These are phyloP conservation scores for Sminthurides aquaticus DNA, from an alignment of 2,888 invertebrate species.

Conservation along the genomic window DNA sequence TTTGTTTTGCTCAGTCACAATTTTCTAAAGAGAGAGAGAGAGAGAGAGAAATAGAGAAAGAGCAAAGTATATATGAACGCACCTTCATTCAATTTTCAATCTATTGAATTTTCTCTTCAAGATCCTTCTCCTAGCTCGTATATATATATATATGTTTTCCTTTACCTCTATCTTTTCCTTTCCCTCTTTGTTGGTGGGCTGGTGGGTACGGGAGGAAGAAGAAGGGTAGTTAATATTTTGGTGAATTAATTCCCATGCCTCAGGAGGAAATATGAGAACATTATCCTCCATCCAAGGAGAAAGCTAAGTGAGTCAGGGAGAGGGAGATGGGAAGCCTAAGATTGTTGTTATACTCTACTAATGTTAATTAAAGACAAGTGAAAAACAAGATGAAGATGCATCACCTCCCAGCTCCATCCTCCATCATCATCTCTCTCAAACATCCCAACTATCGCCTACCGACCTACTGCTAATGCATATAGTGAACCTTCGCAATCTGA, in stretches of 20 bases:
- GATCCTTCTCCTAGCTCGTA: background rate
- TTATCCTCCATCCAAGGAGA: constrained; percentile 30
- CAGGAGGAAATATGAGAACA: constrained; percentile 44
- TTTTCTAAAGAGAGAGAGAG: too few species aligned
- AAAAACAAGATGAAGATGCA: constrained; percentile 13
- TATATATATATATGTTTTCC: background rate
- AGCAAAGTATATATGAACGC: constrained; percentile 19
- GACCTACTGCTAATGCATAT: too few species aligned
- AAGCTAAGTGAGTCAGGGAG: background rate
- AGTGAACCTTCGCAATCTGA: too few species aligned
- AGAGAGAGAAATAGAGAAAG: too few species aligned
- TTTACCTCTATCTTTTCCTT: constrained; percentile 12
- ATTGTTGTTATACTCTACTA: constrained; percentile 25
- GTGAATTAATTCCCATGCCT: constrained; percentile 45
- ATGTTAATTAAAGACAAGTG: constrained; percentile 28
- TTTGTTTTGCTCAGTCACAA: constrained; percentile 35
- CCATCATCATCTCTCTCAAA: too few species aligned
- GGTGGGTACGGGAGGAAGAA: too few species aligned
- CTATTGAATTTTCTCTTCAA: constrained; percentile 29
- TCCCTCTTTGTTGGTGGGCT: too few species aligned
- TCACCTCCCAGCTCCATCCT: constrained; percentile 10
- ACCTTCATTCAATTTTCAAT: constrained; percentile 39
- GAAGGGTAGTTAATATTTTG: constrained; percentile 45
- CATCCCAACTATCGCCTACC: too few species aligned
- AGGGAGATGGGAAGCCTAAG: constrained; percentile 4